A percentile compares a stretch with the other conserved stretches of the same genome.
These are phyloP conservation scores for Drosophila ezoana DNA, from an alignment of 2,888 invertebrate species.

Conservation along the genomic window DNA sequence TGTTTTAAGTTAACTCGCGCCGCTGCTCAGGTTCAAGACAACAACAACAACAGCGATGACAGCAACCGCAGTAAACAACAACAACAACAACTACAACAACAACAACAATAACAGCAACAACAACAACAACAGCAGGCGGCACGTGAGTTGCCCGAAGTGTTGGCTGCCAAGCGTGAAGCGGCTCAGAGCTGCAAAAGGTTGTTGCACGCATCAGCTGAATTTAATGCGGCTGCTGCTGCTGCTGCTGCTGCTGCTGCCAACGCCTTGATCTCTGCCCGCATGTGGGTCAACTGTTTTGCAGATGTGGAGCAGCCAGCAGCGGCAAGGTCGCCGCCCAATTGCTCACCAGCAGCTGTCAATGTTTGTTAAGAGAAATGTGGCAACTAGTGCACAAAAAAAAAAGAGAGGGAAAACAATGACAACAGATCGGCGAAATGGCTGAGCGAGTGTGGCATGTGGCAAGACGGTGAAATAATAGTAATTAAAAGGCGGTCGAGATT, in stretches of 20 bases:
- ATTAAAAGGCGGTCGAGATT: constrained; percentile 56
- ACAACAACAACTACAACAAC: constrained; percentile 18
- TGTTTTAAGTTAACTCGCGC: constrained; percentile 44
- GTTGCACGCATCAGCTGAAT: constrained; percentile 69
- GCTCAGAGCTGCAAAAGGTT: constrained; percentile 52
- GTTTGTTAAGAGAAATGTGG: constrained; percentile 23
- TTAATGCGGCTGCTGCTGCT: constrained; percentile 23
- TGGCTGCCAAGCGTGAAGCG: constrained; percentile 64
- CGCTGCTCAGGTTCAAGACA: constrained; percentile 71
- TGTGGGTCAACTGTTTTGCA: constrained; percentile 63
- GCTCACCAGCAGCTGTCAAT: constrained; percentile 3
- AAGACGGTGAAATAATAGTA: constrained; percentile 44
- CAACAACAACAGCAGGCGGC: constrained; percentile 10
- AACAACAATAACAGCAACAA: constrained; percentile 14
- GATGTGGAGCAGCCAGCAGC: constrained; percentile 64
- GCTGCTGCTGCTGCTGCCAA: not conserved
- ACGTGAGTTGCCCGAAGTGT: constrained; percentile 37
- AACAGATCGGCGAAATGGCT: constrained; percentile 10
- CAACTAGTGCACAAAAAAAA: constrained; percentile 24
- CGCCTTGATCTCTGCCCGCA: constrained; percentile 53
- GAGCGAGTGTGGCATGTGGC: constrained; percentile 29
- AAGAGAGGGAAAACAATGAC: not conserved
- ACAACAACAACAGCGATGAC: constrained; percentile 16
- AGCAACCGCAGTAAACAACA: constrained; percentile 1
- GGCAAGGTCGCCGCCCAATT: constrained; percentile 57